Conservation (phyloP, 2,888 invertebrate species). For the Smittia aterrima region DNA sequence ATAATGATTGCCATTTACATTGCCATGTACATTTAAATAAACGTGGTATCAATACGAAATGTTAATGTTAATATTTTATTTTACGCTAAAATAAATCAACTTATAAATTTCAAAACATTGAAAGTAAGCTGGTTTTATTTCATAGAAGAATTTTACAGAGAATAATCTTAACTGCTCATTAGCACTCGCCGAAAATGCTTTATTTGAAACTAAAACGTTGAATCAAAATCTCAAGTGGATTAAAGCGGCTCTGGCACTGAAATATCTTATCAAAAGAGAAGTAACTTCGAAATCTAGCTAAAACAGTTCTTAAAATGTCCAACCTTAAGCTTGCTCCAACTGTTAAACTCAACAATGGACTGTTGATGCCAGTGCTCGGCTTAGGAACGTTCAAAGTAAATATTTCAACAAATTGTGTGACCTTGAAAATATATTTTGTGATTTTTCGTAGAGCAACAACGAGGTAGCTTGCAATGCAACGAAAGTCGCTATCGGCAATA, state of each 20-base stretch:
- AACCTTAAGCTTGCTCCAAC: conserved; percentile 49
- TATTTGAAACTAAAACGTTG: too few relatives aligned
- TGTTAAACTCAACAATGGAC: conserved; percentile 59
- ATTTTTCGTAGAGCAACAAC: conserved; percentile 47
- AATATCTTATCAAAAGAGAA: background rate
- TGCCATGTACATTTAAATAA: too few relatives aligned
- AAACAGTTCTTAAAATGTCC: background rate
- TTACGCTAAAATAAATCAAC: too few relatives aligned
- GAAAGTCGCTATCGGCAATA: conserved; percentile 60
- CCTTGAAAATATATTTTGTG: background rate
- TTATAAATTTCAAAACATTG: too few relatives aligned
- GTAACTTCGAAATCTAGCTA: background rate
- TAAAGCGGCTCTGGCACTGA: background rate
- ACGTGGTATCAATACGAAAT: too few relatives aligned
- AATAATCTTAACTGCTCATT: too few relatives aligned
- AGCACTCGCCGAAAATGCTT: too few relatives aligned
- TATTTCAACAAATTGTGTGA: conserved; percentile 14
- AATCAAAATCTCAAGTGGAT: too few relatives aligned
- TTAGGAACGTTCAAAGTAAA: conserved; percentile 64
- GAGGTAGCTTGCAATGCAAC: conserved; percentile 55
- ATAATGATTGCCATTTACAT: too few relatives aligned
- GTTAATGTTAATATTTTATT: too few relatives aligned
- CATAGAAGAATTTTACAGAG: too few relatives aligned
- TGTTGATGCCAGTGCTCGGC: conserved; percentile 61
- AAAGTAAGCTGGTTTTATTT: too few relatives aligned